Base-by-base conservation (phyloP, 2,888 invertebrate species). In the Pediacus dermestoides region DNA sequence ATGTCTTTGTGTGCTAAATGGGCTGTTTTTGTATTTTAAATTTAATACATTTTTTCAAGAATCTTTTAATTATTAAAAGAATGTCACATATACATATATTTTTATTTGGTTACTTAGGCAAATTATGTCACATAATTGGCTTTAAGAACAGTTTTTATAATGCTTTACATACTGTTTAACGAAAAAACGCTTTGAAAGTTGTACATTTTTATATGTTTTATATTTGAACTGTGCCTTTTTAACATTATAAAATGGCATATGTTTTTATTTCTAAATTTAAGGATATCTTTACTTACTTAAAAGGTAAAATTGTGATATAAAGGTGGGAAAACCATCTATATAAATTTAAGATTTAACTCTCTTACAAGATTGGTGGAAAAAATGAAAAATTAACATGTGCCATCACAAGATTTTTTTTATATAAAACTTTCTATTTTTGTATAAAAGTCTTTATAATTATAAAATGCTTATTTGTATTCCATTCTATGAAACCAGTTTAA, bases 111-210 rank as follows among this genome's bases (percentile, higher is more conserved):
- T 60, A 62, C 68, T 68, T 68, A 64, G 57, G 68, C 68, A 64
- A 65, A 64, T 66, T 68, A 63, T 65, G 58, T 54, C 34, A 53
- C 46, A 63, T 67, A 68, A 68, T 67, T 68, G 48, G 66, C 68
- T 67, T 64, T 64, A 67, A 67, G 66, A 55, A 50, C 44, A 44
- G 44, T 44, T 46, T 51, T 46, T 46, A 28, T 10, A 25, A 28
- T 16, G 2, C 7, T 14, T 30, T 38, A 30, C 30, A 42, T 12
- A 41, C 41, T 35, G 40, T 47, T 41, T 36, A 41, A 14, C n/a
- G 7, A 23, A 25, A 25, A 30, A 42, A 41, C 38, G 45, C 48
- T 54, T 48, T 28, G 12, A 35, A 14, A 38, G 28, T 28, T 38
- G 37, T 11, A 25, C 9, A 11, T 11, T 21, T n/a, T 7, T 4